These are phyloP conservation scores for Meriones psammophilus DNA, from an alignment of 2,797 vertebrate species.

Conservation along the genomic window DNA sequence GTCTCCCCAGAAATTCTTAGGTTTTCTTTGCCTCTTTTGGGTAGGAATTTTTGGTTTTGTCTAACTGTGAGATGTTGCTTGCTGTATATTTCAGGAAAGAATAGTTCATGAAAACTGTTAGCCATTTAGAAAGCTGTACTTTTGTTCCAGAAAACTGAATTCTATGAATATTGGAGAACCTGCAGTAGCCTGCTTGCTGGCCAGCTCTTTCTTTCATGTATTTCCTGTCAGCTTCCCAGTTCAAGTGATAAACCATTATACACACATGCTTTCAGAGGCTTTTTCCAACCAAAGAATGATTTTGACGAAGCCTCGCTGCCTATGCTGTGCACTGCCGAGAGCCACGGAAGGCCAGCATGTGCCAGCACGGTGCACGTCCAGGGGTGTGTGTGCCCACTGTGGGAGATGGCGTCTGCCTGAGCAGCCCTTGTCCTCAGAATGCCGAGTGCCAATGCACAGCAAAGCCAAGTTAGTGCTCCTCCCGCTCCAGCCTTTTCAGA, in stretches of 20 bases:
- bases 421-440: conserved; percentile 24
- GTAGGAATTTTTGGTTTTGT: conserved; percentile 50
- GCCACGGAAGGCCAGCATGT: background rate
- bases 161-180: background rate
- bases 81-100: conserved; percentile 33
- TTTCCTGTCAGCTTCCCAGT: conserved; percentile 18
- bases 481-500: background rate
- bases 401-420: background rate
- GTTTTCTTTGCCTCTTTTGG: background rate
- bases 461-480: conserved; percentile 1
- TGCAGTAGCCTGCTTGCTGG: background rate
- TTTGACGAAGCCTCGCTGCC: conserved; percentile 24
- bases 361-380: conserved; percentile 5
- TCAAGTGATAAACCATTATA: background rate
- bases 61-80: background rate
- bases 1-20: background rate
- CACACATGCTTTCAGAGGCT: background rate
- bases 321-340: background rate
- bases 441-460: conserved; percentile 16
- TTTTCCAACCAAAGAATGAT: conserved; percentile 3
- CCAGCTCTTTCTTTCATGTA: conserved; percentile 3
- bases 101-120: conserved; percentile 9
- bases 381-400: background rate
- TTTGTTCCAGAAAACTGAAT: conserved; percentile 40
- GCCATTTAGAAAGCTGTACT: conserved; percentile 57